Evolutionary conservation across 2,113 vertebrate genomes (phyloP).

Genomic region (Coptodon bakossiorum): DNA sequence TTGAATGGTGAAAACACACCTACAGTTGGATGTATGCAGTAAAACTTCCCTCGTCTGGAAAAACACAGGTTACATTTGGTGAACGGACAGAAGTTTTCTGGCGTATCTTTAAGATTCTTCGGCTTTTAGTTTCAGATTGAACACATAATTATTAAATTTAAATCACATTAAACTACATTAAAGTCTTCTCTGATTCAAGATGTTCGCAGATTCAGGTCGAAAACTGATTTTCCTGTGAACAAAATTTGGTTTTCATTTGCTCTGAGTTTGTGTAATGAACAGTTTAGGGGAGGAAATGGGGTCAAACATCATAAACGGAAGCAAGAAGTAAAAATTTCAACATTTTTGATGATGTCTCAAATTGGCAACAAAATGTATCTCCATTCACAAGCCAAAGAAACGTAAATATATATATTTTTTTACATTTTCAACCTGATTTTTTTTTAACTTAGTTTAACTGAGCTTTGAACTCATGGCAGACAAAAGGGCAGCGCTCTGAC

Average conservation of each 20-base stretch:
- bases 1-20: neutral
- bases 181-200: neutral
- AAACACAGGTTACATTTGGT: neutral
- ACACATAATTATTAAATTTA: neutral
- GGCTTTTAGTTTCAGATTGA: accelerated
- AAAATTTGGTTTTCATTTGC: neutral
- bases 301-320: neutral
- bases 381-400: neutral
- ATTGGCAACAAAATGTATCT: neutral
- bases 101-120: neutral
- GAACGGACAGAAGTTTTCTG: neutral
- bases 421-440: neutral
- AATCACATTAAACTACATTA: neutral
- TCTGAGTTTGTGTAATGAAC: neutral
- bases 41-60: neutral
- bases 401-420: accelerated
- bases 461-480: accelerated
- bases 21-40: accelerated
- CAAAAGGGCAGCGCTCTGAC: neutral
- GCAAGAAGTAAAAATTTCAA: neutral
- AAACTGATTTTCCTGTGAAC: neutral
- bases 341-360: neutral
- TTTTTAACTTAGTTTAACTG: neutral
- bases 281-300: neutral
- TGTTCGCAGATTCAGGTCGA: accelerated